phyloP scores from a whole-genome alignment of 2,113 vertebrate genomes.

The Gymnorhina tibicen region DNA sequence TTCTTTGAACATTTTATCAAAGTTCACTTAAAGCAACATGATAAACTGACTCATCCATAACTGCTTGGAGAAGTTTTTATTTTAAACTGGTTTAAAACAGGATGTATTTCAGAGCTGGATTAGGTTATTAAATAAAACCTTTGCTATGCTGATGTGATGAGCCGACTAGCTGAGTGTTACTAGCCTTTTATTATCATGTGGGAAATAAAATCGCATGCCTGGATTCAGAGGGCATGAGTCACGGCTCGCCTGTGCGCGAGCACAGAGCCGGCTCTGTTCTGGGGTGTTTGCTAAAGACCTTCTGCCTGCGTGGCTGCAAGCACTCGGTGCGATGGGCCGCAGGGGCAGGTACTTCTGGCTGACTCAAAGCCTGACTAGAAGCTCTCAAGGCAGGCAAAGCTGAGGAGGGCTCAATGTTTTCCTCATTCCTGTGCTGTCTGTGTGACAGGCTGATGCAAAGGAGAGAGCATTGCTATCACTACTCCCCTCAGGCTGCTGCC shows the following conservation, averaged over 20 bases:
- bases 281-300: not conserved
- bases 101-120: constrained; percentile 36
- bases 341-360: not conserved
- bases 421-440: not conserved
- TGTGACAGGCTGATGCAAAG: not conserved
- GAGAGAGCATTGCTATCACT: not conserved
- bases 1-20: constrained; percentile 50
- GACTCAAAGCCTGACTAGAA: not conserved
- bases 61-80: not conserved
- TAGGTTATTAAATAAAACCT: constrained; percentile 44
- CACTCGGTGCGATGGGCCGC: accelerated
- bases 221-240: constrained; percentile 45
- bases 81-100: constrained; percentile 32
- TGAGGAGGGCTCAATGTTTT: not conserved
- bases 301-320: not conserved
- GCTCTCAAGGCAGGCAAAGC: not conserved
- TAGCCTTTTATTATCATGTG: constrained; percentile 43
- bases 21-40: constrained; percentile 29
- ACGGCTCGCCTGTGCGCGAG: accelerated
- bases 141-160: constrained; percentile 57
- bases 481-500: not conserved
- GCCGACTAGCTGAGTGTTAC: not conserved
- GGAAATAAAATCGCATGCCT: constrained; percentile 32
- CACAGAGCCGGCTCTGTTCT: not conserved
- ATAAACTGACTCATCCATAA: constrained; percentile 44